phyloP scores from a whole-genome alignment of 1,140 invertebrate genomes.

The Aradophagus sp. region DNA sequence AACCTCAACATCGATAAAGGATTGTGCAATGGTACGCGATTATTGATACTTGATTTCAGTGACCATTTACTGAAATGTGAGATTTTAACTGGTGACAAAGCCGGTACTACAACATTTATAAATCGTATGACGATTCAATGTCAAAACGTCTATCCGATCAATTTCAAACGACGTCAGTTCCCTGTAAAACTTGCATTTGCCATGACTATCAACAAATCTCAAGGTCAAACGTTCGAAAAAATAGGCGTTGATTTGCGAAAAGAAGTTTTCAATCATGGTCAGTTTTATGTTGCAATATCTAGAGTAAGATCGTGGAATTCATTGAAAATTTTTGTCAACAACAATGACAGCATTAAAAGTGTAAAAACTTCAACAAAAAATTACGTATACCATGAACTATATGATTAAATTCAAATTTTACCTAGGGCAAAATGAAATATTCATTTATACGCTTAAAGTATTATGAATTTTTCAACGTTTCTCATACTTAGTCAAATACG shows the following conservation, averaged over 20 bases:
- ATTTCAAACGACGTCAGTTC: conserved; percentile 3
- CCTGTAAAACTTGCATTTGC: conserved; percentile 4
- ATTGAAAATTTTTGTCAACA: conserved; percentile 5
- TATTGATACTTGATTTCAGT: too few relatives aligned
- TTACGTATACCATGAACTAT: conserved; percentile 1
- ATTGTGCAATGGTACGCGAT: too few relatives aligned
- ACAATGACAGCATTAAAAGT: background rate
- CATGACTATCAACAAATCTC: conserved; percentile 1
- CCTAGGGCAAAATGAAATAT: background rate
- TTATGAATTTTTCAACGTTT: too few relatives aligned
- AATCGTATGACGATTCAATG: too few relatives aligned
- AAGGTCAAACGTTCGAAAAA: conserved; percentile 13
- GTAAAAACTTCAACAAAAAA: too few relatives aligned
- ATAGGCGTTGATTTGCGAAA: conserved; percentile 11
- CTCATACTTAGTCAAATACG: too few relatives aligned
- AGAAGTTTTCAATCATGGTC: conserved; percentile 10
- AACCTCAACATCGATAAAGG: background rate
- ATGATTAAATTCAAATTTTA: background rate
- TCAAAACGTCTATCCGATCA: too few relatives aligned
- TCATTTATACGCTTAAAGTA: background rate
- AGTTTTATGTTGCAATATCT: conserved; percentile 15
- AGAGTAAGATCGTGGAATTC: conserved; percentile 11
- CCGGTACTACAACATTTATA: too few relatives aligned
- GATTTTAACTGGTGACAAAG: background rate
- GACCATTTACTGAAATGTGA: conserved; percentile 4